These are phyloP conservation scores for Rhimphoctona megacephalus DNA, from an alignment of 2,888 invertebrate species.

Conservation along the genomic window DNA sequence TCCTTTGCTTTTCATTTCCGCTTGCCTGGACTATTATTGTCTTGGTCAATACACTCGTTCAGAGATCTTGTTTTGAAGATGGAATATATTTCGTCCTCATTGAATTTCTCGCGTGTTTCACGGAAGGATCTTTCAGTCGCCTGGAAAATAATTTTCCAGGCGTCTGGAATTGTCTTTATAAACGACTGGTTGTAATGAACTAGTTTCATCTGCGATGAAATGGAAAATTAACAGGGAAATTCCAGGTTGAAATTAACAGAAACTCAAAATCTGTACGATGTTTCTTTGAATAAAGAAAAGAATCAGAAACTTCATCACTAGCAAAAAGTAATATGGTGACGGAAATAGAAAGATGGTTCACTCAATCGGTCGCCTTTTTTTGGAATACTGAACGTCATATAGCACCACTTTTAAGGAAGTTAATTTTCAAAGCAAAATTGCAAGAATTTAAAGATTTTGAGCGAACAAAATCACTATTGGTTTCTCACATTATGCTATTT, in stretches of 20 bases:
- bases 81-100: neutral
- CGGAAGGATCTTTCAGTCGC: neutral
- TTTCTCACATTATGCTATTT: neutral
- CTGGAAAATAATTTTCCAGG: slow-evolving; percentile 2
- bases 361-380: neutral
- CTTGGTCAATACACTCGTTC: slow-evolving; percentile 4
- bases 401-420: neutral
- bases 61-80: neutral
- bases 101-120: slow-evolving; percentile 9
- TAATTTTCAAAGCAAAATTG: neutral
- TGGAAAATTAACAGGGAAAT: neutral
- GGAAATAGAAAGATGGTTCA: neutral
- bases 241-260: neutral
- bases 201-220: neutral
- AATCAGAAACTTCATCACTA: neutral
- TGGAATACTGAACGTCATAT: neutral
- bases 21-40: neutral
- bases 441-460: neutral
- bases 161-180: neutral
- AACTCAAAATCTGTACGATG: neutral
- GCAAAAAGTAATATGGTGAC: neutral
- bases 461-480: neutral
- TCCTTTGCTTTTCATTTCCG: neutral
- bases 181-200: neutral
- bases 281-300: neutral